Percentiles rank a stretch among this genome's conserved stretches.
These are phyloP conservation scores for Dasyurus viverrinus DNA, from an alignment of 2,113 vertebrate genomes.

Conservation along the genomic window DNA sequence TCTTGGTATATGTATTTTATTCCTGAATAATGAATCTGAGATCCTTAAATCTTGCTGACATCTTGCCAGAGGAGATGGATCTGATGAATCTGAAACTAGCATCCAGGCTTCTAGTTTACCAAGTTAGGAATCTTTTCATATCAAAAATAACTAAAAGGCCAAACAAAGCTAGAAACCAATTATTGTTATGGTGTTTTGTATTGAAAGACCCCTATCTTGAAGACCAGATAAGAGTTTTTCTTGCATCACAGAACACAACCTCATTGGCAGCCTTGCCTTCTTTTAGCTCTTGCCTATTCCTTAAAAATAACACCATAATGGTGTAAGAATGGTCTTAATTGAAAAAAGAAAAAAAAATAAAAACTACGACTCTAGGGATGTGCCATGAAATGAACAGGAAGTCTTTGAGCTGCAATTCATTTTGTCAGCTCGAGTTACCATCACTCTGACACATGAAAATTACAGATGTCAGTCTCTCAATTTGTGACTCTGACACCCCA, in stretches of 20 bases:
- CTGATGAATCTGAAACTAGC: not conserved
- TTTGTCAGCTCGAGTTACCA: slow-evolving; percentile 76
- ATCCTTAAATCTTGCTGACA: not conserved
- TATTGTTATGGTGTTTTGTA: not conserved
- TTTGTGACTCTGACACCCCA: slow-evolving; percentile 67
- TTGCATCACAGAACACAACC: not conserved
- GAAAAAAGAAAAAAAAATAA: slow-evolving; percentile 79
- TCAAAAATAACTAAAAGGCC: not conserved
- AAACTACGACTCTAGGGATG: slow-evolving; percentile 71
- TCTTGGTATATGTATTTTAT: not conserved
- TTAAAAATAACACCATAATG: slow-evolving; percentile 42
- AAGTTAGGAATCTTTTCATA: not conserved
- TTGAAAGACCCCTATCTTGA: not conserved
- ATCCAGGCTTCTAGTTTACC: not conserved
- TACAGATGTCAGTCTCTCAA: slow-evolving; percentile 72
- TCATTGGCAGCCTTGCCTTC: slow-evolving; percentile 43
- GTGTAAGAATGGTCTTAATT: slow-evolving; percentile 73
- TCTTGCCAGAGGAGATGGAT: not conserved
- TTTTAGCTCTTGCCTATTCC: slow-evolving; percentile 62
- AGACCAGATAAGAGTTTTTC: not conserved
- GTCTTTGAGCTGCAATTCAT: slow-evolving; percentile 73
- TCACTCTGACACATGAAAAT: slow-evolving; percentile 77
- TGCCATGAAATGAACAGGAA: slow-evolving; percentile 76
- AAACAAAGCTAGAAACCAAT: not conserved
- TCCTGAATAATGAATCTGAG: not conserved